phyloP scores from a whole-genome alignment of 2,888 invertebrate species.

The Nomada hirtipes region DNA sequence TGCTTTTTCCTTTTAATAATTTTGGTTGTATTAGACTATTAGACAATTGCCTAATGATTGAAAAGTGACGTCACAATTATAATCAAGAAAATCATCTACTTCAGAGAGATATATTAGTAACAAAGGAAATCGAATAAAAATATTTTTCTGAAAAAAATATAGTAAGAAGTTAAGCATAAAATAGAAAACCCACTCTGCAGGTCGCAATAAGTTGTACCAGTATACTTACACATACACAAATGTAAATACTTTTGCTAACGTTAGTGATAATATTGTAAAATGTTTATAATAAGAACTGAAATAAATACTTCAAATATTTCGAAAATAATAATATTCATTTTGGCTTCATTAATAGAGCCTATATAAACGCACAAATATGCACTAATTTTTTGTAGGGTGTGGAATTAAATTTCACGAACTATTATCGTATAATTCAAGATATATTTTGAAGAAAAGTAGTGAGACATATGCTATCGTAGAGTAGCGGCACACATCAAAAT shows the following conservation, averaged over 20 bases:
- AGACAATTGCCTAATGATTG: background rate
- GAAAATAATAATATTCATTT: background rate
- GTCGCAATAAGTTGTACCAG: background rate
- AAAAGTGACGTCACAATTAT: background rate
- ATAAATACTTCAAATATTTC: too few relatives aligned
- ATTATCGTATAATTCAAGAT: slow-evolving; percentile 33
- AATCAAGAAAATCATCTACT: background rate
- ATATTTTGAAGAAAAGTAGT: slow-evolving; percentile 43
- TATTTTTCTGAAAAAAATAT: background rate
- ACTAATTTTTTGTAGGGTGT: background rate
- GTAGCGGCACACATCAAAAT: slow-evolving; percentile 58
- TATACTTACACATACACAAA: background rate
- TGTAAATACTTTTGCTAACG: background rate
- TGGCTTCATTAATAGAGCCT: background rate
- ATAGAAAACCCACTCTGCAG: background rate
- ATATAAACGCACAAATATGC: background rate
- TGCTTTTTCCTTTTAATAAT: background rate
- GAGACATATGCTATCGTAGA: slow-evolving; percentile 28
- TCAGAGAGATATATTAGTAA: background rate
- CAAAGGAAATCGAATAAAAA: background rate
- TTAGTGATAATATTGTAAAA: background rate
- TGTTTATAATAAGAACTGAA: too few relatives aligned
- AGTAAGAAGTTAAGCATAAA: background rate
- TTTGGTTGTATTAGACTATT: background rate
- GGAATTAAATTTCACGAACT: slow-evolving; percentile 22